A percentile compares a stretch with the other conserved stretches of the same genome.
Evolutionary conservation across 2,113 vertebrate genomes (phyloP).

Genomic region (Pseudorasbora parva): DNA sequence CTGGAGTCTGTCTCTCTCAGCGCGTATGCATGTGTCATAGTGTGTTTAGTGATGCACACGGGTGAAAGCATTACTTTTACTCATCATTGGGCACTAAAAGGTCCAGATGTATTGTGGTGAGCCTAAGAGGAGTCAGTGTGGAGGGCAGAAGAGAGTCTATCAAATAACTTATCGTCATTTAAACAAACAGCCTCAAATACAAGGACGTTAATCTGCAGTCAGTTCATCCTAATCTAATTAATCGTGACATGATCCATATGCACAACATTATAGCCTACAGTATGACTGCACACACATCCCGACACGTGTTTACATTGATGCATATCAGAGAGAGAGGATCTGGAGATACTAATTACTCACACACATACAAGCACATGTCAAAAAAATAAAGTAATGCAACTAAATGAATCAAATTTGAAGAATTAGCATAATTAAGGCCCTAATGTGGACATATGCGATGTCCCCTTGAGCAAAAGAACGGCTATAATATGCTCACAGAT

Average conservation of each 20-base stretch:
- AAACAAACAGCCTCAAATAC: conserved; percentile 21
- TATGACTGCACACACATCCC: not conserved
- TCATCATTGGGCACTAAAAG: conserved; percentile 43
- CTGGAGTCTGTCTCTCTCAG: not conserved
- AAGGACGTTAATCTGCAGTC: not conserved
- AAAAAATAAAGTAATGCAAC: not conserved
- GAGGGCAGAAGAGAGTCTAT: not conserved
- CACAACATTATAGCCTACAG: conserved; percentile 60
- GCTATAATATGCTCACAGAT: not conserved
- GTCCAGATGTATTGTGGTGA: conserved; percentile 41
- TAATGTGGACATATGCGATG: conserved; percentile 27
- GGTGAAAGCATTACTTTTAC: conserved; percentile 37
- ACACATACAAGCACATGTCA: conserved; percentile 4
- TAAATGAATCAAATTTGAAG: not conserved
- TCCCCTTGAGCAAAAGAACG: not conserved
- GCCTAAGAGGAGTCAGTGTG: not conserved
- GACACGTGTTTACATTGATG: not conserved
- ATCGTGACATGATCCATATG: conserved; percentile 69
- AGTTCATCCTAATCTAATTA: conserved; percentile 56
- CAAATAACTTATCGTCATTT: not conserved
- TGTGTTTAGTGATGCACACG: conserved; percentile 18
- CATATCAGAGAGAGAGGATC: conserved; percentile 25
- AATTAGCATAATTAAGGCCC: conserved; percentile 27
- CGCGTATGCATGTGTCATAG: conserved; percentile 6
- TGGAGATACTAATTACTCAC: conserved; percentile 39